Evolutionary conservation across 2,888 invertebrate species (phyloP).

Genomic region (Xiphydria camelus): DNA sequence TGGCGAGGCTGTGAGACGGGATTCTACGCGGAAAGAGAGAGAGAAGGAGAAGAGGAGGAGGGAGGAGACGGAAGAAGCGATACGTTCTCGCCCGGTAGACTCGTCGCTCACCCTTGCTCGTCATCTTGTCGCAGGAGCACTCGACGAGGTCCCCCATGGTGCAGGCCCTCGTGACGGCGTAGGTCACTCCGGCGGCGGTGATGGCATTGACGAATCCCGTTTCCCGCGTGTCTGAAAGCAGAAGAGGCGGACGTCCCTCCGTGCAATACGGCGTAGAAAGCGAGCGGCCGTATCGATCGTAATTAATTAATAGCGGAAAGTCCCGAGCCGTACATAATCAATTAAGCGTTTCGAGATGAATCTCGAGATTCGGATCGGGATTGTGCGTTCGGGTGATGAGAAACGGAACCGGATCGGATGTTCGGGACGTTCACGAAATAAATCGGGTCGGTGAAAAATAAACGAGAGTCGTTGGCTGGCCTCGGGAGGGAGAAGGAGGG

Average conservation of each 20-base stretch:
- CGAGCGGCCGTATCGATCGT: background rate
- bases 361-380: constrained; percentile 4
- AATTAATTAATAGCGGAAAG: constrained; percentile 2
- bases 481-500: too few species aligned
- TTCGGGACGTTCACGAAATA: background rate
- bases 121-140: constrained; percentile 82
- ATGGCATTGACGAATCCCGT: constrained; percentile 91
- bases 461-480: background rate
- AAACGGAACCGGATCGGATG: constrained; percentile 5
- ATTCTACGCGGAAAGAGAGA: background rate
- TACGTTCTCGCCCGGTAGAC: too few species aligned
- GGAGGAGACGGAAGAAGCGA: too few species aligned
- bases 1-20: too few species aligned
- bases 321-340: constrained; percentile 2
- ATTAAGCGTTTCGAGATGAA: constrained; percentile 7
- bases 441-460: constrained; percentile 1
- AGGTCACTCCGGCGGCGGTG: constrained; percentile 87
- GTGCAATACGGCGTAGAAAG: background rate
- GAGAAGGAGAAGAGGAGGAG: constrained; percentile 1
- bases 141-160: constrained; percentile 83
- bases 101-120: constrained; percentile 54
- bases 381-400: constrained; percentile 5
- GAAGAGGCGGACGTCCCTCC: constrained; percentile 12
- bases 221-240: constrained; percentile 81
- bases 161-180: constrained; percentile 85